These are phyloP conservation scores for Accipiter cooperii DNA, from an alignment of 2,113 vertebrate species.

Conservation along the genomic window DNA sequence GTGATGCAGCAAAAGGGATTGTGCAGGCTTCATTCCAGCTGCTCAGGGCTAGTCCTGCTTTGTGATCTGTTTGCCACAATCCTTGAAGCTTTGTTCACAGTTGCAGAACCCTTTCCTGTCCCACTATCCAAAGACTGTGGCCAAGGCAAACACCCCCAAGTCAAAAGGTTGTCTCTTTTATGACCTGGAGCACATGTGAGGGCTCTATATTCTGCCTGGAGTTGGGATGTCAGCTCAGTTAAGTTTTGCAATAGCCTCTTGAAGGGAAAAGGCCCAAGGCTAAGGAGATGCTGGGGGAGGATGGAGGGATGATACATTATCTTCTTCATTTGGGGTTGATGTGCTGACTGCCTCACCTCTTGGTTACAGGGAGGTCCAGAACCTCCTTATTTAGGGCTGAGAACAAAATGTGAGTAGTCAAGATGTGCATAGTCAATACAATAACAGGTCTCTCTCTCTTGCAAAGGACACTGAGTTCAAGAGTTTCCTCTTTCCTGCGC, in stretches of 20 bases:
- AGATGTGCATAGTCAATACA: background rate
- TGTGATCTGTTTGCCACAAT: background rate
- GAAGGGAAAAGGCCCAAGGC: background rate
- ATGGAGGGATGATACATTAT: background rate
- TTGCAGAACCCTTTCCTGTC: background rate
- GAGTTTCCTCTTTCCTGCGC: background rate
- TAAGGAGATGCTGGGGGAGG: background rate
- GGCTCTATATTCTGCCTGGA: background rate
- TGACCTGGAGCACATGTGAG: background rate
- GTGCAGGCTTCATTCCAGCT: background rate
- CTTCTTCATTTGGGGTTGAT: background rate
- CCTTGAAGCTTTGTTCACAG: background rate
- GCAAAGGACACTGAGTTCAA: background rate
- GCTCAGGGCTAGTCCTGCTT: background rate
- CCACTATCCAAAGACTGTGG: rapidly evolving
- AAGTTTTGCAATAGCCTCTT: background rate
- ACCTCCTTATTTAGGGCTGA: background rate
- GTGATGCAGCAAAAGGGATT: background rate
- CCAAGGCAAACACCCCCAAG: background rate
- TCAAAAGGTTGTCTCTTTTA: background rate
- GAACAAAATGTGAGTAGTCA: background rate
- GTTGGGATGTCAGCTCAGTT: background rate
- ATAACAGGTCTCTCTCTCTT: background rate
- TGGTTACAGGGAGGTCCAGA: background rate
- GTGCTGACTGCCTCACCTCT: background rate